Percentiles rank a stretch among this genome's conserved stretches.
These are phyloP conservation scores for Venturia canescens DNA, from an alignment of 1,140 invertebrate species.

Conservation along the genomic window DNA sequence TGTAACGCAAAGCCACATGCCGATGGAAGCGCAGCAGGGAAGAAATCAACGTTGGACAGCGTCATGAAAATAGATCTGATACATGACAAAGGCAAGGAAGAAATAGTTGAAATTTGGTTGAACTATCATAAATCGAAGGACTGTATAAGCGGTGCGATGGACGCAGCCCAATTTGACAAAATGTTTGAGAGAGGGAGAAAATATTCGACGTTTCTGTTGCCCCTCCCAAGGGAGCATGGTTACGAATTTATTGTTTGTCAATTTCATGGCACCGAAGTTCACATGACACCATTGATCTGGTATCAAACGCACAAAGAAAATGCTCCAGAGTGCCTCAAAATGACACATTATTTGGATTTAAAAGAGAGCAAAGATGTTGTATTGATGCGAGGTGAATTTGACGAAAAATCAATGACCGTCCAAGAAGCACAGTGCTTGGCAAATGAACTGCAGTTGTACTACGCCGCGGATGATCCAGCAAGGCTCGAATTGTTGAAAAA, in stretches of 20 bases:
- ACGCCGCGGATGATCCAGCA: slow-evolving; percentile 81
- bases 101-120: slow-evolving; percentile 88
- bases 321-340: slow-evolving; percentile 91
- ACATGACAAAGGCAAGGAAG: slow-evolving; percentile 83
- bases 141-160: slow-evolving; percentile 83
- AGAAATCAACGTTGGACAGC: slow-evolving; percentile 78
- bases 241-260: slow-evolving; percentile 94
- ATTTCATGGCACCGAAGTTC: slow-evolving; percentile 84
- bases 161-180: slow-evolving; percentile 79
- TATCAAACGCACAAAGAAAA: slow-evolving; percentile 95
- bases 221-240: slow-evolving; percentile 88
- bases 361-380: slow-evolving; percentile 87
- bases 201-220: slow-evolving; percentile 87
- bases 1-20: slow-evolving; percentile 74
- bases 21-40: slow-evolving; percentile 71
- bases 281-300: slow-evolving; percentile 91
- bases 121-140: slow-evolving; percentile 89
- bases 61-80: slow-evolving; percentile 90
- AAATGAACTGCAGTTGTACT: slow-evolving; percentile 92
- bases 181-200: slow-evolving; percentile 79
- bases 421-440: slow-evolving; percentile 90
- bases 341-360: slow-evolving; percentile 90
- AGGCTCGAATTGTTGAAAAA: slow-evolving; percentile 83
- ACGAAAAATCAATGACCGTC: slow-evolving; percentile 86
- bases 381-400: slow-evolving; percentile 92